phyloP scores from a whole-genome alignment of 2,888 invertebrate species.

The Amphimallon solstitiale region DNA sequence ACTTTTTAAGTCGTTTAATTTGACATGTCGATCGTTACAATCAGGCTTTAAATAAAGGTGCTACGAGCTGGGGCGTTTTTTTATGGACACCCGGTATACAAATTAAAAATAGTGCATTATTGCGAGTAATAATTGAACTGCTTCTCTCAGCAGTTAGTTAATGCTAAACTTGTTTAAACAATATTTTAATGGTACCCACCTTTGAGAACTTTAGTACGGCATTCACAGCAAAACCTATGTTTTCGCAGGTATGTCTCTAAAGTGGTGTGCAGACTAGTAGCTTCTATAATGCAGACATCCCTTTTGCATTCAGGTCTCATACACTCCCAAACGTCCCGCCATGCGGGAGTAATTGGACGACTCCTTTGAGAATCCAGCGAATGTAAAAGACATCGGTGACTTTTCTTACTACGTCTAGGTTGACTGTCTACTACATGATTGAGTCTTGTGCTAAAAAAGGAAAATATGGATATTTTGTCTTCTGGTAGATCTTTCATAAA shows the following conservation, averaged over 20 bases:
- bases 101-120: too few species aligned
- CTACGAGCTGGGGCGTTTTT: too few species aligned
- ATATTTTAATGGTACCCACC: slow-evolving; percentile 55
- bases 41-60: too few species aligned
- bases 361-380: slow-evolving; percentile 88
- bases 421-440: slow-evolving; percentile 83
- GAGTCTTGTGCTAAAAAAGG: slow-evolving; percentile 64
- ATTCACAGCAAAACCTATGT: slow-evolving; percentile 94
- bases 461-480: too few species aligned
- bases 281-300: slow-evolving; percentile 89
- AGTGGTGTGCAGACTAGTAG: slow-evolving; percentile 83
- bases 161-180: too few species aligned
- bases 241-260: slow-evolving; percentile 91
- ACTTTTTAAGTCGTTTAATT: too few species aligned
- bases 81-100: too few species aligned
- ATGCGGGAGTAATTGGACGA: slow-evolving; percentile 76
- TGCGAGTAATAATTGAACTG: too few species aligned
- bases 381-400: slow-evolving; percentile 87
- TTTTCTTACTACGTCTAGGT: slow-evolving; percentile 86
- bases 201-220: slow-evolving; percentile 85
- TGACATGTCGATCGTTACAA: too few species aligned
- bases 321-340: slow-evolving; percentile 87
- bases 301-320: slow-evolving; percentile 83
- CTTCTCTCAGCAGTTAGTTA: too few species aligned
- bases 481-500: too few species aligned